Percentiles rank a stretch among this genome's conserved stretches.
phyloP scores from a whole-genome alignment of 1,140 invertebrate species.

The Pseudomyrmex sp. region DNA sequence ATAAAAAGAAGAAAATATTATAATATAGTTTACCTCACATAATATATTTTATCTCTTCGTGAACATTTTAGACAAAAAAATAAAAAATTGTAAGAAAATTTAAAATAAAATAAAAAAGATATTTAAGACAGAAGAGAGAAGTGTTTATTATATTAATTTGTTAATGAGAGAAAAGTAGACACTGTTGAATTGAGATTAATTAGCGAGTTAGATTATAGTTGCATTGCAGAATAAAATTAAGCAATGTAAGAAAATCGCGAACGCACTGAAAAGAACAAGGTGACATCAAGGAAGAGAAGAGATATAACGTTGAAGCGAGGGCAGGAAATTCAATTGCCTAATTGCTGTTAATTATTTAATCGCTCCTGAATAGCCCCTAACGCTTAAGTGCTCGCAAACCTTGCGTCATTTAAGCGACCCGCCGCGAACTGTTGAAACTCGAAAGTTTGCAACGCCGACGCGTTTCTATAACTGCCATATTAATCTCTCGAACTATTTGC shows the following conservation, averaged over 20 bases:
- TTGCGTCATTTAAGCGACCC: constrained; percentile 78
- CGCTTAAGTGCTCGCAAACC: constrained; percentile 79
- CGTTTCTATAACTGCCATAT: constrained; percentile 43
- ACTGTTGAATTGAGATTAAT: neutral
- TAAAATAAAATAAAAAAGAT: neutral
- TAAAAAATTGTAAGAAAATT: neutral
- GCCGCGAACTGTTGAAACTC: constrained; percentile 56
- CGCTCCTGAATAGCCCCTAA: constrained; percentile 79
- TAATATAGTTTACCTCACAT: neutral
- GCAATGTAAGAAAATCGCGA: constrained; percentile 28
- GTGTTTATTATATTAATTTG: neutral
- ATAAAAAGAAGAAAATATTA: constrained; percentile 18
- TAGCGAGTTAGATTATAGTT: constrained; percentile 23
- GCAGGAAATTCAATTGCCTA: constrained; percentile 81
- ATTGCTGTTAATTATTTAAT: constrained; percentile 83
- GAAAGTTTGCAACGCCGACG: constrained; percentile 66
- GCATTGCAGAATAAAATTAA: constrained; percentile 38
- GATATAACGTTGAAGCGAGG: constrained; percentile 31
- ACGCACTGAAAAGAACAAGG: constrained; percentile 23
- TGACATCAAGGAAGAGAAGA: constrained; percentile 37
- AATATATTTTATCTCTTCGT: too few relatives aligned
- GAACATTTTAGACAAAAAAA: neutral
- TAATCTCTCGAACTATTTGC: constrained; percentile 31
- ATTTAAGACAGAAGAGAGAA: neutral
- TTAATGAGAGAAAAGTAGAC: too few relatives aligned